phyloP scores from a whole-genome alignment of 2,888 invertebrate genomes.

The Arge pagana region DNA sequence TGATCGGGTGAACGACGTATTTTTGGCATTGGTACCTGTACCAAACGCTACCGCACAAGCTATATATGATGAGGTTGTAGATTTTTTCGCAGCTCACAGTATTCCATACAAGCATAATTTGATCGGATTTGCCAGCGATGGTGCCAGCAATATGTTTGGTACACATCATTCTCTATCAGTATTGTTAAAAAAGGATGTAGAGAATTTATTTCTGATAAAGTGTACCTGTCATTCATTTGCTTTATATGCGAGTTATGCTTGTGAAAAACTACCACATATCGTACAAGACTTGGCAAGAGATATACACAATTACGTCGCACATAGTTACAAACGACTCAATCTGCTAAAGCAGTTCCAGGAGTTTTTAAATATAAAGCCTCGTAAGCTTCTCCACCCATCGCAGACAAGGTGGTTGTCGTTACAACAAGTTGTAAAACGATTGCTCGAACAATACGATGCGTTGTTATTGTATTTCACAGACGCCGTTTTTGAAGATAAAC shows the following conservation, averaged over 20 bases:
- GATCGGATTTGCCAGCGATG: slow-evolving; percentile 33
- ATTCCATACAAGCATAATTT: slow-evolving; percentile 29
- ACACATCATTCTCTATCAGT: slow-evolving; percentile 28
- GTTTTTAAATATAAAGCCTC: slow-evolving; percentile 9
- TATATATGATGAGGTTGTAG: slow-evolving; percentile 26
- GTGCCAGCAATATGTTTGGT: slow-evolving; percentile 33
- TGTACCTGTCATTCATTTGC: slow-evolving; percentile 42
- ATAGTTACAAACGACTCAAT: slow-evolving; percentile 33
- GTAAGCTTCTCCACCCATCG: background rate
- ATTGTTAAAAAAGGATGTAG: slow-evolving; percentile 24
- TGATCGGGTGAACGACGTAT: slow-evolving; percentile 15
- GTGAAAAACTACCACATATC: slow-evolving; percentile 34
- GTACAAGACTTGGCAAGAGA: slow-evolving; percentile 37
- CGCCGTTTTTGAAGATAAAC: background rate
- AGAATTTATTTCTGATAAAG: slow-evolving; percentile 30
- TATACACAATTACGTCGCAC: slow-evolving; percentile 36
- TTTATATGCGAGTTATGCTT: slow-evolving; percentile 39
- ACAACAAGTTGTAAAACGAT: background rate
- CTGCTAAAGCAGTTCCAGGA: slow-evolving; percentile 12
- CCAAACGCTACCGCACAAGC: slow-evolving; percentile 24
- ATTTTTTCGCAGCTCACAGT: slow-evolving; percentile 27
- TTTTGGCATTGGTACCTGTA: slow-evolving; percentile 25
- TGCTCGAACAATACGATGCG: slow-evolving; percentile 2
- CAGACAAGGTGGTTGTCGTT: slow-evolving; percentile 4
- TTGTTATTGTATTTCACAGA: slow-evolving; percentile 2